Evolutionary conservation across 2,797 vertebrate species (phyloP), one percentile per base, ranked within the genome.

Genomic region (Hephaestus fuliginosus): DNA sequence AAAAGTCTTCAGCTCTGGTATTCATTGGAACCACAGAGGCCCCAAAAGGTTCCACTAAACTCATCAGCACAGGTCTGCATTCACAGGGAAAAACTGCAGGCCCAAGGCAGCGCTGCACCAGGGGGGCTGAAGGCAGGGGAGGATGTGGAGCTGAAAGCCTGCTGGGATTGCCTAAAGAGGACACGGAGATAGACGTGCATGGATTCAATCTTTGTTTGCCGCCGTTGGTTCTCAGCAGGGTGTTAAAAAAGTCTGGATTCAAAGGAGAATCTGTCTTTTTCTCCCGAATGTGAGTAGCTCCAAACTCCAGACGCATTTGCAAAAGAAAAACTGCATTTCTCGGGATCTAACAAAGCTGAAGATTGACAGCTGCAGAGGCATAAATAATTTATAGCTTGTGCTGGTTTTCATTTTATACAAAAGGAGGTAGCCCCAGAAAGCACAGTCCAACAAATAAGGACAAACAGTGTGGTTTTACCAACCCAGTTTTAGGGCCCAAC

Each of bases 141-240:
- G 66, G 76, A 56, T 64, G 74, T 78, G n/a, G 75, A 78, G 74
- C 95, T 97, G 72, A 96, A 96, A 90, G 96, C 64, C 91, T 97
- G 85, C 93, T 97, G 91, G 97, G 97, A 81, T 93, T 96, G 86
- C 96, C 82, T 76, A 71, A 63, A 70, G 76, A 79, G 52, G 80
- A 82, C 66, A 65, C 17, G 5, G 57, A 72, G 67, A 74, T 48
- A 55, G 56, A 80, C 6, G 61, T 76, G 53, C 17, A 5, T 3
- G 2, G 66, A 76, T 76, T 78, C 48, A 58, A 14, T 68, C 86
- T 85, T 81, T 81, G 85, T 88, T 82, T 83, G 76, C 64, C 36
- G 33, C 79, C 63, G 66, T 61, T 44, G 74, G 41, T 68, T 85
- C 85, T 68, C 88, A 86, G 84, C 87, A 46, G 81, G 88, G 76